Percentiles rank a stretch among this genome's conserved stretches.
Conservation (phyloP, 2,888 invertebrate species). For the Ochropacha duplaris region DNA sequence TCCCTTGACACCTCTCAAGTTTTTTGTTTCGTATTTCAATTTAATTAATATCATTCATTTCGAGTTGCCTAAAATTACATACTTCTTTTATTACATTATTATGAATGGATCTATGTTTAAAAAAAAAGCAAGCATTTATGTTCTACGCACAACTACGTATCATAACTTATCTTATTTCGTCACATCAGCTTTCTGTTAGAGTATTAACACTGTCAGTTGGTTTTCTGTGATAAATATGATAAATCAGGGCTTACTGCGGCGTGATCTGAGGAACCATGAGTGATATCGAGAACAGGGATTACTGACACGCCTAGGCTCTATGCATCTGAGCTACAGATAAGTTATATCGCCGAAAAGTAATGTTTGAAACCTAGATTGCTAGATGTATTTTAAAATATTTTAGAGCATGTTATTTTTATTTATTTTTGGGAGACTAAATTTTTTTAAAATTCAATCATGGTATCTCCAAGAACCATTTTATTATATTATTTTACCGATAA, state of each 20-base stretch:
- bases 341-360: neutral
- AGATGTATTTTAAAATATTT: neutral
- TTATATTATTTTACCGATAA: no score
- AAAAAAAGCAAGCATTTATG: no score
- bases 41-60: no score
- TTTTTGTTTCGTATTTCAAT: no score
- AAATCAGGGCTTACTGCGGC: conserved; percentile 65
- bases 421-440: no score
- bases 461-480: no score
- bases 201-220: conserved; percentile 53
- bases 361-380: neutral
- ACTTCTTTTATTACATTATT: no score
- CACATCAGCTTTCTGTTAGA: conserved; percentile 35
- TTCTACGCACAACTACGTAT: conserved; percentile 12
- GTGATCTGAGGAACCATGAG: conserved; percentile 44
- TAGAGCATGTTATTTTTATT: no score
- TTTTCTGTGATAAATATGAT: conserved; percentile 54
- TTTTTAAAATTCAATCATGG: no score
- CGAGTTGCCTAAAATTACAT: no score
- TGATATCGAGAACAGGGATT: conserved; percentile 39
- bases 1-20: no score
- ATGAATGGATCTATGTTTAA: no score
- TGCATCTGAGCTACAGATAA: neutral
- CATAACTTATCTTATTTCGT: conserved; percentile 28
- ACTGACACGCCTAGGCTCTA: conserved; percentile 34